Base-by-base conservation (phyloP, 2,113 vertebrate species). In the Muscicapa adusta region DNA sequence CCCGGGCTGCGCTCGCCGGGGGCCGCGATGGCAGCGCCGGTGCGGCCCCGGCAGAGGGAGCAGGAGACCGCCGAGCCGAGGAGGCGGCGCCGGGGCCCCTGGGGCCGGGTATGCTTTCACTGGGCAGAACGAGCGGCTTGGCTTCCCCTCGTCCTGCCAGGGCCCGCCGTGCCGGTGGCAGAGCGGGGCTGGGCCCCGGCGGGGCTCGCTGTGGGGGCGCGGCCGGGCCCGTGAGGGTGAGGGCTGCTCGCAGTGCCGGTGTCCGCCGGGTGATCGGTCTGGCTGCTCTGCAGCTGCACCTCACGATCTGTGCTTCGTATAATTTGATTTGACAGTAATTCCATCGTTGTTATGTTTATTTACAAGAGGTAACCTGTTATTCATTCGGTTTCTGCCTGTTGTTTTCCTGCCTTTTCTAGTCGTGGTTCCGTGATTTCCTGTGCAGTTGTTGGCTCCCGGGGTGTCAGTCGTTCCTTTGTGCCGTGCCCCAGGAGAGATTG, bases 241-340 rank as follows among this genome's bases (percentile, higher is more conserved):
- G 83, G 38, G 63, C 85, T 40, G 76, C 74, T 91, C 68, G 34
- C 12, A 25, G 47, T 85, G 93, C 89, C 8, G 48, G n/a, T n/a
- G 82, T 26, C 28, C 50, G n/a, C 58, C 85, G 4, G 70, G 57
- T 5, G 25, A 73, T 66, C 91, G 25, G 0, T 75, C 91, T 28
- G 93, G 74, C 82, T 43, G 85, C 76, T 84, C 83, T 42, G 43
- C 73, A 77, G 82, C 91, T n/a, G 24, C 74, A 10, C 68, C 14
- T 71, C 68, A 23, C 50, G 0, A 33, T 42, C 77, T 76, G 77
- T 26, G 72, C 54, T 93, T 95, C 73, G 68, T 92, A 6, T 88
- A 40, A 90, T 82, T 92, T 84, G 90, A 85, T 91, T 76, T 90
- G 88, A 82, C 88, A 76, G 88, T 74, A 88, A 74, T 90, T 78